Evolutionary conservation across 1,140 invertebrate genomes (phyloP).

Genomic region (Polyergus mexicanus): DNA sequence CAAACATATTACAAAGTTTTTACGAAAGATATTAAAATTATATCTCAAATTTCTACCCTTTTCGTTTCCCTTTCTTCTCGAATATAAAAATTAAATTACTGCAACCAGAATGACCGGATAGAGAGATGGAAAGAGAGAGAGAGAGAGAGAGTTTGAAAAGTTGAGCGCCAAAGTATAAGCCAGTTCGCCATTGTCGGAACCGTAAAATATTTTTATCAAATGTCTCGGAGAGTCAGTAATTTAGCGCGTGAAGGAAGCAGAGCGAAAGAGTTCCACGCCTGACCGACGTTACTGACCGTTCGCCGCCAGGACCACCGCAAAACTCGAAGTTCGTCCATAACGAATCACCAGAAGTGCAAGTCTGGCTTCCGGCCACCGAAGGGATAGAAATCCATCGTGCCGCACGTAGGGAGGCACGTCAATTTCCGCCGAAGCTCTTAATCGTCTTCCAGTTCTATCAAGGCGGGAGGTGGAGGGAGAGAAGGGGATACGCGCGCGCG

Average conservation of each 20-base stretch:
- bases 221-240: conserved; percentile 45
- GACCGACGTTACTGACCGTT: conserved; percentile 53
- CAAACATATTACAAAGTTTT: conserved; percentile 12
- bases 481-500: neutral
- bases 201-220: conserved; percentile 62
- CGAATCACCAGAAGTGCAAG: conserved; percentile 60
- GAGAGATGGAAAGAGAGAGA: neutral
- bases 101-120: neutral
- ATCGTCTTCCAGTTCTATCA: neutral
- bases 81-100: conserved; percentile 3
- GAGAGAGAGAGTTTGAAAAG: neutral
- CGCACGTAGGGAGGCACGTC: conserved; percentile 13
- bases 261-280: conserved; percentile 47
- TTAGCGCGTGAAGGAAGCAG: conserved; percentile 43
- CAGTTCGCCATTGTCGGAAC: neutral
- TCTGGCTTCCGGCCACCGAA: conserved; percentile 48
- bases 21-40: neutral
- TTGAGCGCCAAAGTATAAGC: neutral
- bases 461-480: no score
- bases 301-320: conserved; percentile 19
- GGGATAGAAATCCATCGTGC: conserved; percentile 38
- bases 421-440: conserved; percentile 43
- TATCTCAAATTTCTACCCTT: neutral
- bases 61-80: no score
- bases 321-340: conserved; percentile 55